Evolutionary conservation across 2,888 invertebrate species (phyloP).

Genomic region (Amiota minor): DNA sequence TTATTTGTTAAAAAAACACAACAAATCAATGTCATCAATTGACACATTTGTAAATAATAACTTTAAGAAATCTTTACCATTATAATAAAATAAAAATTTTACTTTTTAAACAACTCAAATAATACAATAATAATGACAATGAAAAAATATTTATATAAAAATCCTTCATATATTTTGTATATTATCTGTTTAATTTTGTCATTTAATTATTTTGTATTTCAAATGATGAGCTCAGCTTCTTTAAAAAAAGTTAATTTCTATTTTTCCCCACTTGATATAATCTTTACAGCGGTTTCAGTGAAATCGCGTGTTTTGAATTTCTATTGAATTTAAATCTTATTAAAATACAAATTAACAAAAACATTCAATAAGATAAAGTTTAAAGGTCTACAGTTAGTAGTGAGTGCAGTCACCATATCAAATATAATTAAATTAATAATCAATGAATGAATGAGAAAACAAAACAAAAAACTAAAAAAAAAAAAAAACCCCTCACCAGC

Average conservation of each 20-base stretch:
- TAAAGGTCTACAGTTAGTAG: not conserved
- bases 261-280: constrained; percentile 13
- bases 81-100: no score
- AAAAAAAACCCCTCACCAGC: not conserved
- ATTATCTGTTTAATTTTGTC: not conserved
- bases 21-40: no score
- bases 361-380: not conserved
- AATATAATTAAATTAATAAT: constrained; percentile 12
- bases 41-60: no score
- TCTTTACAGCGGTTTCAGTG: not conserved
- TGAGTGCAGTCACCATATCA: constrained; percentile 6
- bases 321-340: not conserved
- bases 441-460: not conserved
- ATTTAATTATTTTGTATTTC: no score
- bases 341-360: not conserved
- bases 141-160: not conserved
- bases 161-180: constrained; percentile 10
- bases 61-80: no score
- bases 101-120: no score
- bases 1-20: no score
- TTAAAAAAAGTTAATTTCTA: not conserved
- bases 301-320: not conserved
- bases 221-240: constrained; percentile 19
- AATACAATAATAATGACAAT: no score
- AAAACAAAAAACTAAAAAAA: not conserved